phyloP scores from a whole-genome alignment of 2,797 vertebrate genomes.

The Okamejei kenojei region DNA sequence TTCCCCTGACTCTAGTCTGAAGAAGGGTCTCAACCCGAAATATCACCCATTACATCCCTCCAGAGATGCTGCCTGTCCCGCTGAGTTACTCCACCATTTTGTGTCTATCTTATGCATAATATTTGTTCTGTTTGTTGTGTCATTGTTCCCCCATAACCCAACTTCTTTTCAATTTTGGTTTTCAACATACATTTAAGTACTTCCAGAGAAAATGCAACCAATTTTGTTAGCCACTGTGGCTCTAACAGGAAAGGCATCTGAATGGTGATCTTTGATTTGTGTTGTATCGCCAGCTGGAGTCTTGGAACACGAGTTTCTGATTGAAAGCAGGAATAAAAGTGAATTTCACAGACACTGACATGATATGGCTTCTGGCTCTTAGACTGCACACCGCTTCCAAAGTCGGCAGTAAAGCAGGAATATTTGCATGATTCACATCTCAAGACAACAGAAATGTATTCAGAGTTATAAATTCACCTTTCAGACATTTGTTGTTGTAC shows the following conservation, averaged over 20 bases:
- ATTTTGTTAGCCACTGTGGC: background rate
- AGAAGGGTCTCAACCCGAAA: too few species aligned
- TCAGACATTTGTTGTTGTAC: background rate
- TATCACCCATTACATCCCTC: too few species aligned
- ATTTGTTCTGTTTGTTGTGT: background rate
- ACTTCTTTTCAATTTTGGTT: background rate
- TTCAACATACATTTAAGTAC: background rate
- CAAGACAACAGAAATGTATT: background rate
- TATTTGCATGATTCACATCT: background rate
- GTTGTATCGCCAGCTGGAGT: background rate
- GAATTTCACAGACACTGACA: background rate
- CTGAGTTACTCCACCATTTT: too few species aligned
- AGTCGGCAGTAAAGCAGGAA: background rate
- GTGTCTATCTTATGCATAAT: background rate
- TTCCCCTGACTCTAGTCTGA: too few species aligned
- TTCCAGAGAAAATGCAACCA: background rate
- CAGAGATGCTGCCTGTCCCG: too few species aligned
- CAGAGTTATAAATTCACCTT: background rate
- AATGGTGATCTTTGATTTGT: background rate
- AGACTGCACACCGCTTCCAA: background rate
- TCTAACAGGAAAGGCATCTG: background rate
- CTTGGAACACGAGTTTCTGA: background rate
- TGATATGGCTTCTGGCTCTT: background rate
- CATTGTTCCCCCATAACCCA: background rate
- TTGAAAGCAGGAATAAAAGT: slow-evolving; percentile 1